A percentile compares a stretch with the other conserved stretches of the same genome.
Evolutionary conservation across 2,888 invertebrate species (phyloP).

Genomic region (Drosophila flavopinicola): DNA sequence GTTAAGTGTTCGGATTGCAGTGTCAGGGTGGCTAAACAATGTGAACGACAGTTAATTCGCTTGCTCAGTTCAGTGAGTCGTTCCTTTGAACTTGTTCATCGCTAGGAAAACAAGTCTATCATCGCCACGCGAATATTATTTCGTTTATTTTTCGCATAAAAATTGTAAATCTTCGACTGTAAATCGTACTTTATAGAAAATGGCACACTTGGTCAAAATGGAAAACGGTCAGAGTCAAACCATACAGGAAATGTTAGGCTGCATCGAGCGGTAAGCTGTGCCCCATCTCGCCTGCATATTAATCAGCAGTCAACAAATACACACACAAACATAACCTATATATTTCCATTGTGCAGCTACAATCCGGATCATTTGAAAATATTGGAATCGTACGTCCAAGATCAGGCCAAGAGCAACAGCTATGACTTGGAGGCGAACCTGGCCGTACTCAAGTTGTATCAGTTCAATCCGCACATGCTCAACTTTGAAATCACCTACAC

Average conservation of each 20-base stretch:
- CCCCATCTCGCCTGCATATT: not conserved
- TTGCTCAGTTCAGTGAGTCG: constrained; percentile 10
- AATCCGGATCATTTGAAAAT: constrained; percentile 97
- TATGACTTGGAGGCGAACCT: constrained; percentile 99
- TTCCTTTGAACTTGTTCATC: constrained; percentile 18
- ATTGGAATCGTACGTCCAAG: constrained; percentile 95
- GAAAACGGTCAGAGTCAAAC: constrained; percentile 86
- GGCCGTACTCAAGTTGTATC: constrained; percentile 97
- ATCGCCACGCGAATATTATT: constrained; percentile 54
- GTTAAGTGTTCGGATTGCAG: not conserved
- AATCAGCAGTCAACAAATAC: constrained; percentile 21
- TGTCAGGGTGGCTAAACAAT: constrained; percentile 2
- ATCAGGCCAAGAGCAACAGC: constrained; percentile 95
- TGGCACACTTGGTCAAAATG: constrained; percentile 84
- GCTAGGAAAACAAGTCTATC: constrained; percentile 25
- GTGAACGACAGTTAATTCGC: not conserved
- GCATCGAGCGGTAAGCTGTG: constrained; percentile 92
- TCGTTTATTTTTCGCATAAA: constrained; percentile 33
- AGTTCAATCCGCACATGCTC: constrained; percentile 95
- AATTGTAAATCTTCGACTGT: constrained; percentile 9
- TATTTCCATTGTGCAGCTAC: constrained; percentile 88
- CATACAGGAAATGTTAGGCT: constrained; percentile 93
- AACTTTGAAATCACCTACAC: constrained; percentile 93
- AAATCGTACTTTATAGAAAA: constrained; percentile 39
- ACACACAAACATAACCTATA: constrained; percentile 71